A percentile compares a stretch with the other conserved stretches of the same genome.
Evolutionary conservation across 2,113 vertebrate genomes (phyloP).

Genomic region (Spizaetus ornatus): DNA sequence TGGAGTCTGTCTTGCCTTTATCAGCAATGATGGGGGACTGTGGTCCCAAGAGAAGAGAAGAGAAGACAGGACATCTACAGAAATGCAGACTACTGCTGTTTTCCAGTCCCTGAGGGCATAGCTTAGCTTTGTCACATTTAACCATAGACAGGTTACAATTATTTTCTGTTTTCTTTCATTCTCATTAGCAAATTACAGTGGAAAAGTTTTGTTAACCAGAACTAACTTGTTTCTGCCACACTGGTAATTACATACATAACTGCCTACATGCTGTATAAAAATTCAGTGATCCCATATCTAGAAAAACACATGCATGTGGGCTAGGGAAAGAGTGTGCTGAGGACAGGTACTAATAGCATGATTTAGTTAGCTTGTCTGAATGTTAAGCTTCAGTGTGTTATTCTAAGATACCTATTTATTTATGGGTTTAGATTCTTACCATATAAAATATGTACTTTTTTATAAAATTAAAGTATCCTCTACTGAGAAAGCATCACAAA

Average conservation of each 20-base stretch:
- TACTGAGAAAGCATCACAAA: not conserved
- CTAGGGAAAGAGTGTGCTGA: conserved; percentile 7
- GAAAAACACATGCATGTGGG: conserved; percentile 31
- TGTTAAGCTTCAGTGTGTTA: not conserved
- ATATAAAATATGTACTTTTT: not conserved
- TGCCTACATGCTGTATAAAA: conserved; percentile 42
- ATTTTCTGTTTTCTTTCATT: not conserved
- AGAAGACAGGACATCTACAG: not conserved
- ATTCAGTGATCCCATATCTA: conserved; percentile 14
- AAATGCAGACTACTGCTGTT: not conserved
- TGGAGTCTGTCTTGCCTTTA: not conserved
- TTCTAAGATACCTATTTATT: not conserved
- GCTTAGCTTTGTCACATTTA: not conserved
- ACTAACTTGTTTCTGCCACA: not conserved
- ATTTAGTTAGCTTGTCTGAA: not conserved
- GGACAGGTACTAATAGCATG: conserved; percentile 17
- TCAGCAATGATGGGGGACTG: not conserved
- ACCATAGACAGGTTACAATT: not conserved
- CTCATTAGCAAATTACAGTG: not conserved
- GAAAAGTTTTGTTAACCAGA: conserved; percentile 7
- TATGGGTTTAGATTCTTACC: not conserved
- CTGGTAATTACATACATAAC: conserved; percentile 9
- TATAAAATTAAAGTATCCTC: not conserved
- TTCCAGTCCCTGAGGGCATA: not conserved
- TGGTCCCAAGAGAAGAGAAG: not conserved